A percentile compares a stretch with the other conserved stretches of the same genome.
Conservation (phyloP, 2,888 invertebrate genomes). For the Cistogaster globosa region DNA sequence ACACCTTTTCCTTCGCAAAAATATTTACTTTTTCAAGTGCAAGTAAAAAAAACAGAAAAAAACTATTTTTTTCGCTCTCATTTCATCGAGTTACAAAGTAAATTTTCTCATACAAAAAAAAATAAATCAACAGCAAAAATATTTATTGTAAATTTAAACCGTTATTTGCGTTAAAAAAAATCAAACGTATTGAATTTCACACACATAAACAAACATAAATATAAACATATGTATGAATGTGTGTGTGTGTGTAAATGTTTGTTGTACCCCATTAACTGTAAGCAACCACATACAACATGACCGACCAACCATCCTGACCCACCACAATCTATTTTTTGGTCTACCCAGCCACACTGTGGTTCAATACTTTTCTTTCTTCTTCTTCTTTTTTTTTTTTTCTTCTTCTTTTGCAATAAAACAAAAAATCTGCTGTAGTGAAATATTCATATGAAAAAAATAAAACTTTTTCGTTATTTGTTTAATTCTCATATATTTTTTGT, state of each 20-base stretch:
- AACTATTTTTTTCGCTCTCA: neutral
- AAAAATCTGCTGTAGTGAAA: neutral
- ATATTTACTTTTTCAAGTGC: no score
- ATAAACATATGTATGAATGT: no score
- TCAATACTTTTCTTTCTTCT: no score
- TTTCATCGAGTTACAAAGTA: neutral
- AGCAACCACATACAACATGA: conserved; percentile 16
- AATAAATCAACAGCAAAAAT: neutral
- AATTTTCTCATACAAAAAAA: neutral
- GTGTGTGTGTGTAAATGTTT: no score
- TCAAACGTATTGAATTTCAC: no score
- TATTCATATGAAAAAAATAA: neutral
- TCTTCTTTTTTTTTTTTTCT: conserved; percentile 18
- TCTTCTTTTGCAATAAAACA: conserved; percentile 37
- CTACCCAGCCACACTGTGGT: conserved; percentile 22
- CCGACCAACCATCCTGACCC: conserved; percentile 65
- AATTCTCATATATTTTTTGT: conserved; percentile 15
- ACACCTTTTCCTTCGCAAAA: no score
- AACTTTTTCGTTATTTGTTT: neutral
- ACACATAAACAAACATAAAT: neutral
- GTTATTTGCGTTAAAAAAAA: conserved; percentile 15
- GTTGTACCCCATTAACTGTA: conserved; percentile 3
- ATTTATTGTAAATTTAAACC: conserved; percentile 21
- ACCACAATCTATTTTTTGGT: conserved; percentile 62
- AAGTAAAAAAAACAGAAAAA: neutral